These are phyloP conservation scores for Eristalis arbustorum DNA, from an alignment of 2,888 invertebrate genomes.

Conservation along the genomic window DNA sequence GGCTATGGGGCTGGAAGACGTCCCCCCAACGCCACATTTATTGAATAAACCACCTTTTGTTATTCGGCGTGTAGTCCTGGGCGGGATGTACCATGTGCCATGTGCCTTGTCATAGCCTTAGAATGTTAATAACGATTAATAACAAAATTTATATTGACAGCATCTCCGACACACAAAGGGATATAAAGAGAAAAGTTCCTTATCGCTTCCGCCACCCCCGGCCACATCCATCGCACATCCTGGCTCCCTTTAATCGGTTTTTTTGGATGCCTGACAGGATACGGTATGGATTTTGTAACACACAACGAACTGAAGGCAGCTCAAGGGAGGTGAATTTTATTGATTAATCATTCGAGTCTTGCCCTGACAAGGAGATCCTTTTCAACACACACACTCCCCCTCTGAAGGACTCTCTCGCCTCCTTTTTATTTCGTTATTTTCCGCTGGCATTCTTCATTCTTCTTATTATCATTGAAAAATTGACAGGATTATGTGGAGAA, in stretches of 20 bases:
- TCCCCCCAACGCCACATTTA: neutral
- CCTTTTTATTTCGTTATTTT: neutral
- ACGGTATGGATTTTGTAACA: neutral
- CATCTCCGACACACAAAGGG: slow-evolving; percentile 6
- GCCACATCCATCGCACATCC: no score
- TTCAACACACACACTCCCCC: neutral
- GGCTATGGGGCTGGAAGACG: neutral
- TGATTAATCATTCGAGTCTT: slow-evolving; percentile 41
- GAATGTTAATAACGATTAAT: slow-evolving; percentile 52
- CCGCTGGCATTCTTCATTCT: slow-evolving; percentile 4
- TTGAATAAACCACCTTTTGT: neutral
- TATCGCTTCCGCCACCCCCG: neutral
- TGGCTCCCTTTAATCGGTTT: neutral
- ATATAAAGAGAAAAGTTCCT: slow-evolving; percentile 13
- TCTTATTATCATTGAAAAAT: slow-evolving; percentile 32
- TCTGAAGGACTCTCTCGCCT: neutral
- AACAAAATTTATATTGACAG: slow-evolving; percentile 35
- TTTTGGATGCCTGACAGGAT: neutral
- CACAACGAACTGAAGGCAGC: neutral
- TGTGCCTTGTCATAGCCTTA: slow-evolving; percentile 11
- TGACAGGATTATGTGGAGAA: slow-evolving; percentile 20
- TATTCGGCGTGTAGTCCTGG: neutral
- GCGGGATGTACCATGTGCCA: neutral
- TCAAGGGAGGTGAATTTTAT: slow-evolving; percentile 21
- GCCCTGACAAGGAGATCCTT: neutral